phyloP scores from a whole-genome alignment of 2,113 vertebrate genomes.

The Sisor rabdophorus region DNA sequence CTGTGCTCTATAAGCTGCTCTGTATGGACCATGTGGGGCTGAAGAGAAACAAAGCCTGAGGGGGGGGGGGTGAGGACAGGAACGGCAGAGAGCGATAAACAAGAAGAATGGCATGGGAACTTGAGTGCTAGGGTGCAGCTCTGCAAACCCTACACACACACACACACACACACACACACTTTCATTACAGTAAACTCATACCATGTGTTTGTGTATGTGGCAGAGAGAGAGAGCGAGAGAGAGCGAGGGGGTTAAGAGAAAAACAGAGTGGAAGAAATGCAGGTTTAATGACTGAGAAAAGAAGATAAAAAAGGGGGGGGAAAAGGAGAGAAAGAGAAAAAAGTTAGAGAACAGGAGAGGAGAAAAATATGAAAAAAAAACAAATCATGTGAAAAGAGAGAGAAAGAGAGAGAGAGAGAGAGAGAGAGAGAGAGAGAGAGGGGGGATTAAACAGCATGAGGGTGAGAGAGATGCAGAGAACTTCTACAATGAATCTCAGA shows the following conservation, averaged over 20 bases:
- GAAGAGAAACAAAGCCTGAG: constrained; percentile 10
- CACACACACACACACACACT: constrained; percentile 14
- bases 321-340: not conserved
- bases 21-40: constrained; percentile 10
- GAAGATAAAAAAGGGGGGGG: not conserved
- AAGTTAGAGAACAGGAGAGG: not conserved
- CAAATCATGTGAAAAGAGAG: not conserved
- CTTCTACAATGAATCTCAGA: too few relatives aligned
- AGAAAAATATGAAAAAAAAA: not conserved
- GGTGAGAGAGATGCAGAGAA: constrained; percentile 29
- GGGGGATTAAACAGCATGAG: not conserved
- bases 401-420: too few relatives aligned
- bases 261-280: not conserved
- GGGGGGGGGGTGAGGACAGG: constrained; percentile 7
- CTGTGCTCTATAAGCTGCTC: not conserved
- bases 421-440: not conserved
- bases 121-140: not conserved
- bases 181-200: constrained; percentile 26
- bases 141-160: constrained; percentile 26
- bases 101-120: constrained; percentile 24
- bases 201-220: constrained; percentile 35
- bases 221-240: constrained; percentile 3
- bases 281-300: not conserved
- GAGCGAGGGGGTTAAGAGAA: not conserved
- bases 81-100: constrained; percentile 21